Percentiles rank a stretch among this genome's conserved stretches.
Conservation (phyloP, 2,113 vertebrate genomes). For the Ursus arctos region DNA sequence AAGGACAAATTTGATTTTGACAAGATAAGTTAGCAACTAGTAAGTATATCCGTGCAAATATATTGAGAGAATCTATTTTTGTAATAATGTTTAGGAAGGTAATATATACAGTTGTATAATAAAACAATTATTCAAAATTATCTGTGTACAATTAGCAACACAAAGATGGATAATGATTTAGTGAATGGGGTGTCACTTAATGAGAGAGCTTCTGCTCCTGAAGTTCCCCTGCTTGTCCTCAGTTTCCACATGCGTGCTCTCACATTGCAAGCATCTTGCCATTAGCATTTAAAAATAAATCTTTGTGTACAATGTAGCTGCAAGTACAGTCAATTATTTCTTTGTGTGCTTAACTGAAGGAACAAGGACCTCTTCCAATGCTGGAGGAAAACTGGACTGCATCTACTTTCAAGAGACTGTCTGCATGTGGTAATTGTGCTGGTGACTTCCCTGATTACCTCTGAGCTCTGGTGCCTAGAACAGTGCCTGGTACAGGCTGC, state of each 20-base stretch:
- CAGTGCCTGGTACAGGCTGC: neutral
- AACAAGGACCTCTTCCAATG: neutral
- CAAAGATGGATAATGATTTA: neutral
- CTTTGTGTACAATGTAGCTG: neutral
- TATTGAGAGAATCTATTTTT: neutral
- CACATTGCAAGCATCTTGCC: neutral
- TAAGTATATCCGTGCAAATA: neutral
- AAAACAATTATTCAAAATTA: conserved; percentile 5
- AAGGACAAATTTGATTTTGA: neutral
- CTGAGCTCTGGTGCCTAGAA: neutral
- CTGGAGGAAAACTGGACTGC: neutral
- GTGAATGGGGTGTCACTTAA: neutral
- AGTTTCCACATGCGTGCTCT: neutral
- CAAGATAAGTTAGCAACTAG: neutral
- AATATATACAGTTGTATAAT: neutral
- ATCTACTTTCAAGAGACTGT: neutral
- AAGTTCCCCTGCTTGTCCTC: neutral
- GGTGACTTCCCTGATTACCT: neutral
- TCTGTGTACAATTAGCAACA: neutral
- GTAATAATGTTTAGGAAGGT: neutral
- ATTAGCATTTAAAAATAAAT: neutral
- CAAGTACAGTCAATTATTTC: neutral
- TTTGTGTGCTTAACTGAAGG: neutral
- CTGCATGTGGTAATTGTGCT: neutral
- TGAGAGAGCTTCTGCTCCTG: neutral